Base-by-base conservation (phyloP, 2,888 invertebrate genomes). In the Stegana nigrithorax region DNA sequence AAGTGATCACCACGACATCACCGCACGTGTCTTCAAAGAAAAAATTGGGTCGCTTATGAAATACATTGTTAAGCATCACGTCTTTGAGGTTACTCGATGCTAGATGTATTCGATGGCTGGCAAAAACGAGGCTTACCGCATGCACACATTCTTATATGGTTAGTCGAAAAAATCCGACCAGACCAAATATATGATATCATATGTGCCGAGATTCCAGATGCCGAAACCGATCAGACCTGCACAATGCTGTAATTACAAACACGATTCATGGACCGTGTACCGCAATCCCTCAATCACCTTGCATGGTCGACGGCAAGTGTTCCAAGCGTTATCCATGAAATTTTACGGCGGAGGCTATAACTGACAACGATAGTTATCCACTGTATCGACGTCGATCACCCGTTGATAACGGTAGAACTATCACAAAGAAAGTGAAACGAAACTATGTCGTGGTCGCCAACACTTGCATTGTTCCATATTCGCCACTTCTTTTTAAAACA, bases 231-330 rank as follows among this genome's bases (percentile, higher is more conserved):
- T 66, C 68, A 62, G 59, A 56, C 14, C 59, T 68, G 19, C 45
- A 39, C 59, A 66, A 66, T 44, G 56, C 65, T 39, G 67, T 66
- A 4, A 66, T 27, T 5, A 68, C 56, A n/a, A 67, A 67, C 47
- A 71, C 64, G 63, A 75, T 81, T 39, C 83, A 83, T 71, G 81
- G 81, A 4, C 56, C 27, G 62, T 50, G 57, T 58, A 63, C 32
- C 32, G 47, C 59, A 80, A 3, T 86, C 85, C 27, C 23, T 12
- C 25, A 26, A 50, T 44, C 44, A 44, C 14, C 44, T 1, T 26
- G 26, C 71, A 85, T 85, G 83, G 66, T 64, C 23, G 67, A 81
- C 36, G 78, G 77, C 1, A 69, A 67, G 51, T 87, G 85, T 67
- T 57, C 65, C n/a, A 73, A 75, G 63, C 62, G 65, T 23, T 76